These are phyloP conservation scores for Latrodectus geometricus DNA, from an alignment of 1,140 invertebrate genomes.

Conservation along the genomic window DNA sequence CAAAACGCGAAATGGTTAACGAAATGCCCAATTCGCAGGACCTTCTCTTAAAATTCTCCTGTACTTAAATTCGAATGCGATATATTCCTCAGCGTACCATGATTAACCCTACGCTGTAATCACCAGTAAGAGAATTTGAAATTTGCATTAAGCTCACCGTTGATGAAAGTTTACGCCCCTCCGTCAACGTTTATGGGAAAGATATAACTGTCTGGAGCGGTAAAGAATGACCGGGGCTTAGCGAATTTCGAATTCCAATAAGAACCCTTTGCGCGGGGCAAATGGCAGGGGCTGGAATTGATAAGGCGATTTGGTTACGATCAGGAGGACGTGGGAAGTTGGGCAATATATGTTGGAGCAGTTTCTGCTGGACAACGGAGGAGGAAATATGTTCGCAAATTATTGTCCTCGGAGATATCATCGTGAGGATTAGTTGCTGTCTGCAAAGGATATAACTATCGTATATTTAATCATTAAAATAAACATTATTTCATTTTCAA, in stretches of 20 bases:
- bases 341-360: too few species aligned
- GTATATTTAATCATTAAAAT: too few species aligned
- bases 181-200: not conserved
- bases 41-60: too few species aligned
- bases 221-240: conserved; percentile 12
- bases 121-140: not conserved
- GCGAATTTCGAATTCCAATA: conserved; percentile 24
- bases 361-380: too few species aligned
- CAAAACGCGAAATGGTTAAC: too few species aligned
- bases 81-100: not conserved
- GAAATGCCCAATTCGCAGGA: too few species aligned
- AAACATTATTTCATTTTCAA: too few species aligned
- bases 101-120: not conserved
- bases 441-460: too few species aligned
- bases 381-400: too few species aligned
- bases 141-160: conserved; percentile 40
- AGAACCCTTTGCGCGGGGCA: not conserved
- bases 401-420: too few species aligned
- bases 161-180: conserved; percentile 9
- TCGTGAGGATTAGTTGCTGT: too few species aligned
- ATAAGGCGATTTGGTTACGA: conserved; percentile 2
- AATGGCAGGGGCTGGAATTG: conserved; percentile 8
- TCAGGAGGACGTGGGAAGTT: not conserved
- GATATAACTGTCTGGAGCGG: not conserved
- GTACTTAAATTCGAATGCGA: conserved; percentile 7